Percentiles rank a stretch among this genome's conserved stretches.
phyloP scores from a whole-genome alignment of 2,888 invertebrate species.

The Kuschelorhynchus macadamiae region DNA sequence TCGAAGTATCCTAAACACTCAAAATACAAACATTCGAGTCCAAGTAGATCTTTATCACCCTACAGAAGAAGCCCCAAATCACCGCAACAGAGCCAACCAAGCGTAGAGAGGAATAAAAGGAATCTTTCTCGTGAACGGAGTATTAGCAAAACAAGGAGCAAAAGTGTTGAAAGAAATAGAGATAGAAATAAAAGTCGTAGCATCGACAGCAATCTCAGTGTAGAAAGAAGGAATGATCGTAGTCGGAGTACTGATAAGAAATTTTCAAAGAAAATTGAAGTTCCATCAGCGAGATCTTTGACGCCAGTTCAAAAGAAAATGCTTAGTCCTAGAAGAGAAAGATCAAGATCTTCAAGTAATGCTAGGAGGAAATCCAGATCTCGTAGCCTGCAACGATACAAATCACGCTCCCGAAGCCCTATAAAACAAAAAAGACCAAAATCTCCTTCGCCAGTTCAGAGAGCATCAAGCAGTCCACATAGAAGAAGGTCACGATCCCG shows the following conservation, averaged over 20 bases:
- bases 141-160: too few relatives aligned
- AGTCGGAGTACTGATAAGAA: constrained; percentile 6
- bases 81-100: background rate
- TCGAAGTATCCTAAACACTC: constrained; percentile 13
- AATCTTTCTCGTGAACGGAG: background rate
- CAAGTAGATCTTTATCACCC: constrained; percentile 19
- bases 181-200: constrained; percentile 15
- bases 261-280: background rate
- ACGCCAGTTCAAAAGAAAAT: constrained; percentile 17
- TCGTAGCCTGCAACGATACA: background rate
- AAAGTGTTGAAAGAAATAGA: constrained; percentile 9
- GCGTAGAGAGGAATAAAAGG: constrained; percentile 4
- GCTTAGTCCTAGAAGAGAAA: background rate
- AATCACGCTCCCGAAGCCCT: background rate
- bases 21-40: constrained; percentile 13
- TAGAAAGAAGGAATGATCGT: constrained; percentile 9
- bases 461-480: constrained; percentile 17
- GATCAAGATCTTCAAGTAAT: background rate
- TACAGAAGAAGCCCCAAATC: constrained; percentile 3
- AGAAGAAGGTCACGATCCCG: constrained; percentile 36
- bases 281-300: constrained; percentile 13
- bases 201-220: background rate
- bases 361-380: background rate
- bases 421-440: constrained; percentile 6
- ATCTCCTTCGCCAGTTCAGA: constrained; percentile 13